Evolutionary conservation across 2,888 invertebrate species (phyloP).

Genomic region (Lithophane socia): DNA sequence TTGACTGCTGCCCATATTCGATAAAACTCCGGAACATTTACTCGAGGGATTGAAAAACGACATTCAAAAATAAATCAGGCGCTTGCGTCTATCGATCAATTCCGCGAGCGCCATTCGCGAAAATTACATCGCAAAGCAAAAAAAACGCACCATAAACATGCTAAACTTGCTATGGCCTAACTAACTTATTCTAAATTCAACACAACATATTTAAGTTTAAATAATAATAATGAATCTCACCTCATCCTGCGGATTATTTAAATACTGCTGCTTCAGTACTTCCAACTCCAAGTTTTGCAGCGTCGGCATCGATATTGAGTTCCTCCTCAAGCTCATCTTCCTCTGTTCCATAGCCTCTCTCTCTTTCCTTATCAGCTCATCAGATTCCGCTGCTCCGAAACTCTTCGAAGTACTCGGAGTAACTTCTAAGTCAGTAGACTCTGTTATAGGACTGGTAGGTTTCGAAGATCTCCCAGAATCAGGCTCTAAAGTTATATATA

Average conservation of each 20-base stretch:
- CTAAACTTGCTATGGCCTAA: neutral
- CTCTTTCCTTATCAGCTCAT: conserved; percentile 78
- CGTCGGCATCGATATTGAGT: conserved; percentile 94
- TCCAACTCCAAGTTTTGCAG: conserved; percentile 92
- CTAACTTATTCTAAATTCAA: neutral
- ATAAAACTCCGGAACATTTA: neutral
- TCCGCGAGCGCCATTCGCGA: neutral
- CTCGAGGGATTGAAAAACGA: conserved; percentile 5
- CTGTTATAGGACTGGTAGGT: conserved; percentile 70
- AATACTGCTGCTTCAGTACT: conserved; percentile 87
- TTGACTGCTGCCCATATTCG: neutral
- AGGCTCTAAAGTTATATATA: conserved; percentile 86
- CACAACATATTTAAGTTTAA: neutral
- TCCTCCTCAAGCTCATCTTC: conserved; percentile 89
- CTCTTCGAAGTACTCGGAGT: conserved; percentile 78
- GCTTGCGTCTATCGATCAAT: neutral
- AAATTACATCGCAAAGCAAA: neutral
- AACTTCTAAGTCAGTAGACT: conserved; percentile 75
- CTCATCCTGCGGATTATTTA: conserved; percentile 79
- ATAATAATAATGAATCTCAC: conserved; percentile 72
- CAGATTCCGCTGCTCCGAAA: conserved; percentile 78
- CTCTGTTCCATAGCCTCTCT: conserved; percentile 74
- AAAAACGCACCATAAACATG: neutral
- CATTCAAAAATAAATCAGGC: conserved; percentile 12
- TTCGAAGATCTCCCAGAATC: conserved; percentile 72